Base-by-base conservation (phyloP, 2,888 invertebrate genomes). In the Aromia moschata region DNA sequence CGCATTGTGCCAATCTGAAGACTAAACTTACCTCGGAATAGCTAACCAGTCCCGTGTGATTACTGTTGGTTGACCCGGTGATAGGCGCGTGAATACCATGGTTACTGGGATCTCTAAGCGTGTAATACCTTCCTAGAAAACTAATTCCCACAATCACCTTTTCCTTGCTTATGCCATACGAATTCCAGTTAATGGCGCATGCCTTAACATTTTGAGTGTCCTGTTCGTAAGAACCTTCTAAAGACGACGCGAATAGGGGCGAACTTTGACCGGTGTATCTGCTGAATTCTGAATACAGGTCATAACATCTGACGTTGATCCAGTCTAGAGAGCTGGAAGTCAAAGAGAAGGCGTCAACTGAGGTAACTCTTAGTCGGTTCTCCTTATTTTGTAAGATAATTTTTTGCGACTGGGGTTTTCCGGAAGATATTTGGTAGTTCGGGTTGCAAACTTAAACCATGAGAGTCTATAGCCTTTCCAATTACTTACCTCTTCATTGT, bases 231-330 rank as follows among this genome's bases (percentile, higher is more conserved):
- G 44, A 37, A 15, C 38, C 49, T 41, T 66, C 66, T 14, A 58
- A 69, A 0, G 84, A 80, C 14, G 84, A 81, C 17, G 76, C 76
- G 58, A 84, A 85, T 0, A 92, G 80, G 0, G 89, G 87, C 0
- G 91, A 83, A 71, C 90, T 89, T 53, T 88, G 84, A 0, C 89
- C 90, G 0, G 88, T 86, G 0, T 79, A 78, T 0, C 73, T 30
- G 36, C 90, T 88, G 87, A 89, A 89, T 0, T 86, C 77, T 0
- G 90, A 89, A 68, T 90, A 86, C 70, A 89, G 81, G 72, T 92
- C 92, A 68, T 91, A 92, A 0, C 89, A 77, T 90, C 92, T 91
- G 0, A 92, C 70, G 68, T 87, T 87, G 36, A 91, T 84, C 33
- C 87, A 82, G 70, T 92, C 86, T 18, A 91, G 74, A 61, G 86